Conservation (phyloP, 2,113 vertebrate genomes). For the Lophotis ruficrista region DNA sequence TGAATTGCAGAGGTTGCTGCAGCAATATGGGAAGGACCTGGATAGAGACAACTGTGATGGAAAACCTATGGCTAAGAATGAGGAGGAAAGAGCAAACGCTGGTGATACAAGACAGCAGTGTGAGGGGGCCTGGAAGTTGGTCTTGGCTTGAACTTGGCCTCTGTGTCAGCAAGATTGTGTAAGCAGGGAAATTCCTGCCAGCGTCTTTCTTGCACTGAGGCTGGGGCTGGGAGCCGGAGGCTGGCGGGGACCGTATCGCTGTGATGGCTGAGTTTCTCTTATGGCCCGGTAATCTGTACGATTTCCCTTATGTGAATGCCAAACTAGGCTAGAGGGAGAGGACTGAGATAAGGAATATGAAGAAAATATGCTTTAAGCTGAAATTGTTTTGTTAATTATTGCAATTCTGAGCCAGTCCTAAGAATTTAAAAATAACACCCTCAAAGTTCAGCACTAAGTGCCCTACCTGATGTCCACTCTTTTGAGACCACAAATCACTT, state of each 20-base stretch:
- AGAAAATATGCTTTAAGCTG: neutral
- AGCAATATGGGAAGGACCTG: neutral
- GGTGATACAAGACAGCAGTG: fast-evolving
- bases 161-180: neutral
- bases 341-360: neutral
- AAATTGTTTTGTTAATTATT: neutral
- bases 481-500: neutral
- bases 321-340: neutral
- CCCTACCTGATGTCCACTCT: neutral
- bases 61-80: neutral
- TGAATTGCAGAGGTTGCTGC: neutral
- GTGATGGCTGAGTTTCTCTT: neutral
- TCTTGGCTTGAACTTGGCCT: neutral
- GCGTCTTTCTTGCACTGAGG: fast-evolving
- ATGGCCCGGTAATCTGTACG: fast-evolving
- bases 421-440: neutral
- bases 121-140: neutral
- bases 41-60: neutral
- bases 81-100: neutral
- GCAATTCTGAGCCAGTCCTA: neutral
- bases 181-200: neutral
- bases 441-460: neutral
- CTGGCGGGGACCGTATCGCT: fast-evolving
- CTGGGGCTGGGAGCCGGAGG: neutral
- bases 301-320: neutral